phyloP scores from a whole-genome alignment of 53 echinoderm and acorn worm genomes.

The Patiria pectinifera region DNA sequence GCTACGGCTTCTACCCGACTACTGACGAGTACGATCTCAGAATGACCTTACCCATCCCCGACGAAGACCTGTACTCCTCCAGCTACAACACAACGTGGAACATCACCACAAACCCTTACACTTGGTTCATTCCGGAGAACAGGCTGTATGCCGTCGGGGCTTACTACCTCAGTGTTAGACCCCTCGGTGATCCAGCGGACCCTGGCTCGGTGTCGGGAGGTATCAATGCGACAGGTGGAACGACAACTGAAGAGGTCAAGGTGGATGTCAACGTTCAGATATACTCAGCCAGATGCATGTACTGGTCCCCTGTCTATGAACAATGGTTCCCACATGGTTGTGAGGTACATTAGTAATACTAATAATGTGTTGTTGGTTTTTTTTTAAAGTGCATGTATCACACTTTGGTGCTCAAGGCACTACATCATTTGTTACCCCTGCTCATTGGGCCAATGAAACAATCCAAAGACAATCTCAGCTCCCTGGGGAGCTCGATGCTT shows the following conservation, averaged over 20 bases:
- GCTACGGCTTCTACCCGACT: conserved; percentile 83
- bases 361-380: too few species aligned
- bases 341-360: conserved; percentile 52
- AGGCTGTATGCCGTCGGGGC: conserved; percentile 71
- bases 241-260: not conserved
- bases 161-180: conserved; percentile 74
- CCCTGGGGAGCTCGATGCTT: too few species aligned
- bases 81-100: conserved; percentile 69
- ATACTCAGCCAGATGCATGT: conserved; percentile 82
- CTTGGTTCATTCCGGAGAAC: conserved; percentile 82
- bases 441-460: too few species aligned
- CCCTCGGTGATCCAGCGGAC: not conserved
- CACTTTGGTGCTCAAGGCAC: too few species aligned
- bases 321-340: conserved; percentile 88
- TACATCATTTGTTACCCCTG: too few species aligned
- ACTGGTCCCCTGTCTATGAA: conserved; percentile 78
- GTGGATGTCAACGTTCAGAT: conserved; percentile 77
- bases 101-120: conserved; percentile 76
- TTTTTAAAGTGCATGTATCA: too few species aligned
- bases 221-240: conserved; percentile 15
- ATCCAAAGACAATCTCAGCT: too few species aligned
- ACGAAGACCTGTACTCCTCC: conserved; percentile 52
- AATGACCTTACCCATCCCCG: conserved; percentile 64
- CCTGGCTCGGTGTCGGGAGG: not conserved
- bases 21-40: conserved; percentile 66